Evolutionary conservation across 1,140 invertebrate species (phyloP).

Genomic region (Trachymyrmex septentrionalis): DNA sequence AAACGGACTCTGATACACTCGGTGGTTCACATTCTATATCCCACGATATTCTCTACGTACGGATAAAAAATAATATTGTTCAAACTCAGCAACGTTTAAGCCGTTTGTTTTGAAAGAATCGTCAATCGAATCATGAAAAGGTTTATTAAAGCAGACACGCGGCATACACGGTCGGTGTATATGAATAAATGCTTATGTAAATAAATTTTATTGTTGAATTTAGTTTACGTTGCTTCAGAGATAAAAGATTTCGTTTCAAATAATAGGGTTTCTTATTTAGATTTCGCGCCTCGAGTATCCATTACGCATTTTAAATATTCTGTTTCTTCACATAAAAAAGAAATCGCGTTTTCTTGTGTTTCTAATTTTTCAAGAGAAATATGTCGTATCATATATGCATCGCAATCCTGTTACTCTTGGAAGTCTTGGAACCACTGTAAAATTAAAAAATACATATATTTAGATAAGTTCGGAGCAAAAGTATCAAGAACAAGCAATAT

Average conservation of each 20-base stretch:
- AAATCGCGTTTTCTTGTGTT: constrained; percentile 1
- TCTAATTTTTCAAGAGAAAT: constrained; percentile 29
- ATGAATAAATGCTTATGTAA: constrained; percentile 38
- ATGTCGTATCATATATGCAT: not conserved
- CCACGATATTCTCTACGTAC: not conserved
- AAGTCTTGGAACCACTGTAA: not conserved
- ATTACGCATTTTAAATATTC: constrained; percentile 25
- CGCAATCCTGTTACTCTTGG: not conserved
- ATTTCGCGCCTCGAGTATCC: constrained; percentile 7
- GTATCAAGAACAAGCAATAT: constrained; percentile 52
- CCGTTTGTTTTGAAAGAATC: not conserved
- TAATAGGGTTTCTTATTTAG: not conserved
- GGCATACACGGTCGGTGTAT: not conserved
- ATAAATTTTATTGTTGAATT: constrained; percentile 29
- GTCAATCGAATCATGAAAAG: constrained; percentile 13
- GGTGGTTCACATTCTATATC: not conserved
- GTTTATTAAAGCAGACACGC: constrained; percentile 25
- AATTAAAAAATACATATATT: constrained; percentile 51
- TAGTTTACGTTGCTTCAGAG: constrained; percentile 4
- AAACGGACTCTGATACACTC: not conserved
- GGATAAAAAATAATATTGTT: constrained; percentile 26
- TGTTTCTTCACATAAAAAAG: not conserved
- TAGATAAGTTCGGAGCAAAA: constrained; percentile 3
- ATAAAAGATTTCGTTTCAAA: not conserved
- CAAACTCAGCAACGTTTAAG: not conserved